phyloP scores from a whole-genome alignment of 1,140 invertebrate genomes.

The Caerostris darwini region DNA sequence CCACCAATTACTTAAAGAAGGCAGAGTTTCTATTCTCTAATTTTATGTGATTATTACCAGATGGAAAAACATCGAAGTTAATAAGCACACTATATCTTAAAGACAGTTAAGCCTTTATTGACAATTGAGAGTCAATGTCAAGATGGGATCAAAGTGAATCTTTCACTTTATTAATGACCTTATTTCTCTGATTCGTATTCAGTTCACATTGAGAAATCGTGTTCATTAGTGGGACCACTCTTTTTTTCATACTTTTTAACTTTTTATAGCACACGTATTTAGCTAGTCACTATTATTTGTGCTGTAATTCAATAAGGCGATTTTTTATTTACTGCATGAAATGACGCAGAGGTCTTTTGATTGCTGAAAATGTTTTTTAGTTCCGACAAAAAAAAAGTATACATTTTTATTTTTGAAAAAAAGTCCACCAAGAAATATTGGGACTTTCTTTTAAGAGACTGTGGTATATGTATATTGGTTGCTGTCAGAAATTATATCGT shows the following conservation, averaged over 20 bases:
- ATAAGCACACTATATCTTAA: neutral
- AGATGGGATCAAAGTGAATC: neutral
- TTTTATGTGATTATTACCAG: neutral
- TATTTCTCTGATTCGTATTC: neutral
- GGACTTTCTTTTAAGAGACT: no score
- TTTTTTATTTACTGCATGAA: no score
- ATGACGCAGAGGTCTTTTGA: no score
- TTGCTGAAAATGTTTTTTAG: no score
- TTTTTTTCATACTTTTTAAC: neutral
- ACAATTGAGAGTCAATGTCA: neutral
- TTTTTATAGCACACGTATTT: no score
- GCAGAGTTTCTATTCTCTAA: neutral
- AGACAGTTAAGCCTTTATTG: neutral
- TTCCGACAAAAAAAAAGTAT: no score
- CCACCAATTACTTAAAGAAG: neutral
- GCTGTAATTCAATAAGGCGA: no score
- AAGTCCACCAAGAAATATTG: no score
- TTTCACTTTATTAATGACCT: neutral
- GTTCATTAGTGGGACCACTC: conserved; percentile 18
- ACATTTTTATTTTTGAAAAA: no score
- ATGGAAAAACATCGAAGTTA: neutral
- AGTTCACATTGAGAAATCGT: neutral
- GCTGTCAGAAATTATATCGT: no score
- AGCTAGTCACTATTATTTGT: no score
- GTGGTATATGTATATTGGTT: no score